phyloP scores from a whole-genome alignment of 1,140 invertebrate genomes.

The Drosophila prosaltans region DNA sequence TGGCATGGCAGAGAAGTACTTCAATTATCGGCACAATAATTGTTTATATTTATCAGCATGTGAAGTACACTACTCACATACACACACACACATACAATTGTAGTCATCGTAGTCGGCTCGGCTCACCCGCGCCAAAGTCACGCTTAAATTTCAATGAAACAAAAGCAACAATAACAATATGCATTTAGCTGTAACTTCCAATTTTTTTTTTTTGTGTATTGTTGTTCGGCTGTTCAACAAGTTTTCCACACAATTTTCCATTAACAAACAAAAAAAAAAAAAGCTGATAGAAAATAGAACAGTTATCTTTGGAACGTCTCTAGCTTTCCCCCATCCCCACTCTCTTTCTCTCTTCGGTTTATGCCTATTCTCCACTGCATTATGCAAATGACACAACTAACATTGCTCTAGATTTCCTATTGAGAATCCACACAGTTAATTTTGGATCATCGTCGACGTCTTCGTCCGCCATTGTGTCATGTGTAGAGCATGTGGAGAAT shows the following conservation, averaged over 20 bases:
- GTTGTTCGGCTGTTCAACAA: constrained; percentile 30
- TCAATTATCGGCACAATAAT: constrained; percentile 77
- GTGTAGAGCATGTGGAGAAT: constrained; percentile 52
- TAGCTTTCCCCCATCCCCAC: neutral
- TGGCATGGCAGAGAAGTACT: constrained; percentile 44
- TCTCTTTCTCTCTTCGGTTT: neutral
- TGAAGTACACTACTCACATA: constrained; percentile 28
- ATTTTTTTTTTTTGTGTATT: neutral
- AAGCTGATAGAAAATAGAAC: constrained; percentile 15
- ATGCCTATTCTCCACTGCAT: constrained; percentile 9
- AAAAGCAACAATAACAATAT: constrained; percentile 10
- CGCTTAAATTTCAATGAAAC: constrained; percentile 69
- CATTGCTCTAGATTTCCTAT: constrained; percentile 49
- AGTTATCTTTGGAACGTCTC: neutral
- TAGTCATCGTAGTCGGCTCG: constrained; percentile 7
- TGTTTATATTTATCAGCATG: constrained; percentile 69
- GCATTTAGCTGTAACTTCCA: constrained; percentile 23
- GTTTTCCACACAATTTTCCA: constrained; percentile 66
- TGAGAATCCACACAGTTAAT: constrained; percentile 34
- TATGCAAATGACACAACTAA: constrained; percentile 49
- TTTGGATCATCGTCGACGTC: constrained; percentile 20
- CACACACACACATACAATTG: neutral
- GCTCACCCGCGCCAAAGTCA: constrained; percentile 62
- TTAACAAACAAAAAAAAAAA: constrained; percentile 44
- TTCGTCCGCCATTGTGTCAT: constrained; percentile 37